Percentiles rank a stretch among this genome's conserved stretches.
These are phyloP conservation scores for Megalopta genalis DNA, from an alignment of 1,140 invertebrate species.

Conservation along the genomic window DNA sequence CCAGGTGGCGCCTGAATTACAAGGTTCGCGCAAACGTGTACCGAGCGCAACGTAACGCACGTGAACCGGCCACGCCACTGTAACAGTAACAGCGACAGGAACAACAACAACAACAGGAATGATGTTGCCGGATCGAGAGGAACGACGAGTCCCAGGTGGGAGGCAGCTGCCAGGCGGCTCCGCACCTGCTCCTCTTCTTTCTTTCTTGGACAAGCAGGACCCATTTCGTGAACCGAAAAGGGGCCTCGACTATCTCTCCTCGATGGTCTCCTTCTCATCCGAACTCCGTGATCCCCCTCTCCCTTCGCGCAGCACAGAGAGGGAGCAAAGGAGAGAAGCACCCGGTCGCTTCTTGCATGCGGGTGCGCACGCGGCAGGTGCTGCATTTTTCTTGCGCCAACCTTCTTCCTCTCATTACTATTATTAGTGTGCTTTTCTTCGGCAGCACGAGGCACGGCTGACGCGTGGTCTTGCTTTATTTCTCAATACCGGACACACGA, in stretches of 20 bases:
- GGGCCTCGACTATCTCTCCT: slow-evolving; percentile 38
- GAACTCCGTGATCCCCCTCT: background rate
- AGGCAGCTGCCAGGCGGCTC: slow-evolving; percentile 73
- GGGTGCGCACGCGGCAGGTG: slow-evolving; percentile 72
- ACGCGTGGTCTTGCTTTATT: slow-evolving; percentile 19
- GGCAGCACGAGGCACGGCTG: slow-evolving; percentile 28
- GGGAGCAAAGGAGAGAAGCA: background rate
- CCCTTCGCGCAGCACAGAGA: background rate
- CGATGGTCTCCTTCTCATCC: slow-evolving; percentile 20
- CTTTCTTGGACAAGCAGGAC: slow-evolving; percentile 54
- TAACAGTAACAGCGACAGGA: slow-evolving; percentile 38
- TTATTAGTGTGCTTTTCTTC: slow-evolving; percentile 63
- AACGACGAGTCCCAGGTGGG: slow-evolving; percentile 69
- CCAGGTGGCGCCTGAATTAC: slow-evolving; percentile 58
- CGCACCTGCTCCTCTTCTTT: slow-evolving; percentile 72
- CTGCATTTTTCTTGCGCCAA: slow-evolving; percentile 53
- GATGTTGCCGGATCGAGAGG: slow-evolving; percentile 25
- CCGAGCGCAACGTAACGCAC: slow-evolving; percentile 1
- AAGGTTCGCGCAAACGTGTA: slow-evolving; percentile 25
- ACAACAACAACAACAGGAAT: slow-evolving; percentile 54
- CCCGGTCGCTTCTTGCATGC: slow-evolving; percentile 56
- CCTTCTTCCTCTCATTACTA: slow-evolving; percentile 65
- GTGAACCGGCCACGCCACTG: slow-evolving; percentile 18
- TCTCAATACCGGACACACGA: slow-evolving; percentile 2
- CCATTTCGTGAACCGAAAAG: slow-evolving; percentile 60